Evolutionary conservation across 2,888 invertebrate species (phyloP), one percentile per base, ranked within the genome.

Genomic region (Oligia strigilis): DNA sequence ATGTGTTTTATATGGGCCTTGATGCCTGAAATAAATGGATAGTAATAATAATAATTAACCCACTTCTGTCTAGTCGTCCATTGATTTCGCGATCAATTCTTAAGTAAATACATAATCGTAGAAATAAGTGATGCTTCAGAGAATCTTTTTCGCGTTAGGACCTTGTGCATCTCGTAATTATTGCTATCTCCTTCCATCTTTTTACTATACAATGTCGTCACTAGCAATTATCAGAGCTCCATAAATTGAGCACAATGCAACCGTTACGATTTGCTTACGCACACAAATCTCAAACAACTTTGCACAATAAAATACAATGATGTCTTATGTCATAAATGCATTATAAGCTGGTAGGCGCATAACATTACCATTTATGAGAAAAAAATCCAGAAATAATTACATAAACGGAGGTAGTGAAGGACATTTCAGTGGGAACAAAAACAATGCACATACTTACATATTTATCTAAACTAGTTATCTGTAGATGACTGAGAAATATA

Each of bases 381-480:
- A 82, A 82, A 74, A 73, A 79, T 17, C 62, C 70, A 84, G 84
- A 76, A 83, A 76, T 78, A 76, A 87, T 78, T 60, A 87, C 60
- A 36, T 87, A 74, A 84, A 78, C 70, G 29, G 62, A 40, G 19
- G 11, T 29, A 77, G 77, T 71, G 81, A 82, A 88, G 87, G 89
- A 83, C 87, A 72, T 74, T 79, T 83, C 65, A 76, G 77, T 60
- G 72, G 66, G 67, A 80, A 89, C 69, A 80, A 77, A 83, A 75
- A 88, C 85, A 84, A 81, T 84, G 79, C 64, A 72, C 82, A 78
- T 46, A 46, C 46, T 9, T 76, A 81, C 70, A 75, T 72, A 78
- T 87, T 88, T 87, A 86, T 88, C 80, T 86, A 43, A 74, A 78
- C 72, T 64, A 81, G 80, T 77, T 52, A 87, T 88, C 79, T 77